phyloP scores from a whole-genome alignment of 2,888 invertebrate genomes.

The Deilephila elpenor region DNA sequence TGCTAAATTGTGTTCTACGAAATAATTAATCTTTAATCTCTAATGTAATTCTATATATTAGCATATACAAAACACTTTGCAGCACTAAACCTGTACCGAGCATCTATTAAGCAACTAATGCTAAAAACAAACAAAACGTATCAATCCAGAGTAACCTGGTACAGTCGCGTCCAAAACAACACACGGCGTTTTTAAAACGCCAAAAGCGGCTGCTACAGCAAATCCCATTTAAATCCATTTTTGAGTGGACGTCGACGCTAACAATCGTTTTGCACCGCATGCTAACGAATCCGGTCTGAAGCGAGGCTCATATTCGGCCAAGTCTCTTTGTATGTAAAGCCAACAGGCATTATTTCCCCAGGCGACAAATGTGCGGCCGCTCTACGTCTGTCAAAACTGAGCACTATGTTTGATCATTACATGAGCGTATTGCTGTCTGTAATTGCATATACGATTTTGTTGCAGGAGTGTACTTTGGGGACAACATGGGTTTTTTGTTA shows the following conservation, averaged over 20 bases:
- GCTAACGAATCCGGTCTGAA: constrained; percentile 33
- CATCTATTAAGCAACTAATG: not conserved
- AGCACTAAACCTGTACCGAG: not conserved
- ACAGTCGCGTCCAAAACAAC: not conserved
- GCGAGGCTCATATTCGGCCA: constrained; percentile 30
- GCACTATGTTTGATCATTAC: constrained; percentile 33
- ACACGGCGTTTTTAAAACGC: constrained; percentile 6
- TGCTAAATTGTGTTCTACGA: too few relatives aligned
- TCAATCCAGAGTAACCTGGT: not conserved
- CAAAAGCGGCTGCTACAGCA: constrained; percentile 34
- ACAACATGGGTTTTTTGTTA: not conserved
- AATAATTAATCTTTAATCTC: too few relatives aligned
- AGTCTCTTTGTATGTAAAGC: constrained; percentile 44
- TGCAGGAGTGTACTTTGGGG: not conserved
- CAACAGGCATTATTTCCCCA: constrained; percentile 50
- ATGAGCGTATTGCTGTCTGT: constrained; percentile 36
- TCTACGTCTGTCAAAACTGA: constrained; percentile 36
- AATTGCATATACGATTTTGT: constrained; percentile 34
- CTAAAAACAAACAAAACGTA: not conserved
- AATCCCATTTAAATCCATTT: constrained; percentile 31
- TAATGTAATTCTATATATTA: not conserved
- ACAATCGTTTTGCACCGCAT: constrained; percentile 20
- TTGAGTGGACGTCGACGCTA: constrained; percentile 24
- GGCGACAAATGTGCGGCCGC: constrained; percentile 37
- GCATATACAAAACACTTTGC: not conserved